A percentile compares a stretch with the other conserved stretches of the same genome.
Evolutionary conservation across 2,888 invertebrate species (phyloP).

Genomic region (Mesorhabditis belari): DNA sequence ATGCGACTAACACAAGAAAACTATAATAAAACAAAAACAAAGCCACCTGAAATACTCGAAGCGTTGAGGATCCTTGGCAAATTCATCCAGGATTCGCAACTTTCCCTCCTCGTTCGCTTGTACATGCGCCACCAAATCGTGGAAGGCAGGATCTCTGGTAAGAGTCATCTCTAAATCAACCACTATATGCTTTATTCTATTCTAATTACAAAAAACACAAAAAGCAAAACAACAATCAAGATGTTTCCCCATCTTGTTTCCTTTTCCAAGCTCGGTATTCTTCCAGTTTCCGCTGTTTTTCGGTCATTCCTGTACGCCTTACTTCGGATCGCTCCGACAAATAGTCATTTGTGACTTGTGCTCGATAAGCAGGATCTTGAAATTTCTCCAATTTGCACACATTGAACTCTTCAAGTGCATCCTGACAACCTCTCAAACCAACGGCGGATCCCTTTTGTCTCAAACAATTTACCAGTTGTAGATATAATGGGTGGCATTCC

Average conservation of each 20-base stretch:
- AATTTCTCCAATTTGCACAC: slow-evolving; percentile 48
- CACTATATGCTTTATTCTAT: not conserved
- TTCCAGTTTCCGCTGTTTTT: slow-evolving; percentile 38
- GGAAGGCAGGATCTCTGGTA: slow-evolving; percentile 67
- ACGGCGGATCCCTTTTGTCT: slow-evolving; percentile 37
- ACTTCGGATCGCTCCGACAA: slow-evolving; percentile 29
- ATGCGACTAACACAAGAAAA: slow-evolving; percentile 62
- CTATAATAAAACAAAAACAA: not conserved
- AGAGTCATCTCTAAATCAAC: slow-evolving; percentile 48
- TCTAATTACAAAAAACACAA: not conserved
- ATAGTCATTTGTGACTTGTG: slow-evolving; percentile 44
- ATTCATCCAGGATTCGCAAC: slow-evolving; percentile 75
- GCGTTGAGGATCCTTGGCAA: slow-evolving; percentile 71
- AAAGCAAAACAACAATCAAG: not conserved
- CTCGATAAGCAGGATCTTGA: slow-evolving; percentile 42
- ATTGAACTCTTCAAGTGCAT: slow-evolving; percentile 39
- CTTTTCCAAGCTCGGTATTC: slow-evolving; percentile 47
- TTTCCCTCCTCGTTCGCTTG: slow-evolving; percentile 65
- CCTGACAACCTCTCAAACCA: slow-evolving; percentile 39
- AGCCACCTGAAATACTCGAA: slow-evolving; percentile 81
- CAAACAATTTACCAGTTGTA: slow-evolving; percentile 42
- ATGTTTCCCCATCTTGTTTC: slow-evolving; percentile 5
- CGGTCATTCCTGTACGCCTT: slow-evolving; percentile 29
- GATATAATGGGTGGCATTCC: slow-evolving; percentile 63
- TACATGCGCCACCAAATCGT: slow-evolving; percentile 71